These are phyloP conservation scores for Gymnorhina tibicen DNA, from an alignment of 2,113 vertebrate genomes.

Conservation along the genomic window DNA sequence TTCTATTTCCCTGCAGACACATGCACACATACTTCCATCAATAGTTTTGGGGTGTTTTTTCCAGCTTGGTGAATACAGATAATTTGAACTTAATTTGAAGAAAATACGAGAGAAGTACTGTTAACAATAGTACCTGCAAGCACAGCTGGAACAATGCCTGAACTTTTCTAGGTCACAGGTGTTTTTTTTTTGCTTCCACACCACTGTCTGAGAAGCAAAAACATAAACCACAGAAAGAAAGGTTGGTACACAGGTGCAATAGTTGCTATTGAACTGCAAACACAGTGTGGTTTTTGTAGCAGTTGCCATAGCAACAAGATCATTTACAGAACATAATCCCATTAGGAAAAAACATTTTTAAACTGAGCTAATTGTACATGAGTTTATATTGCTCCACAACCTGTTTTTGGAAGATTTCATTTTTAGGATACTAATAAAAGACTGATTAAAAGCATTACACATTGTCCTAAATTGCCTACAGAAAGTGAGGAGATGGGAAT, in stretches of 20 bases:
- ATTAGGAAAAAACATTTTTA: conserved; percentile 71
- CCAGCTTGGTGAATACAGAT: neutral
- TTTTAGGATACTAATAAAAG: conserved; percentile 64
- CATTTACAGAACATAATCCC: conserved; percentile 73
- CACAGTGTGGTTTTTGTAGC: conserved; percentile 60
- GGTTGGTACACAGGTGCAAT: conserved; percentile 70
- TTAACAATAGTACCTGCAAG: neutral
- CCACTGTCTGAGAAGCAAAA: neutral
- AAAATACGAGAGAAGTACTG: neutral
- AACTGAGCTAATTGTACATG: conserved; percentile 71
- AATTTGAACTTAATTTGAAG: neutral
- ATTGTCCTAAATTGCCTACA: conserved; percentile 61
- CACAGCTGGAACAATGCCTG: neutral
- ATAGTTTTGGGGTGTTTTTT: neutral
- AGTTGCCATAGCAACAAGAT: conserved; percentile 69
- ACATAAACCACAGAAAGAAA: conserved; percentile 42
- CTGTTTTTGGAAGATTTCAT: conserved; percentile 61
- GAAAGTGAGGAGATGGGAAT: conserved; percentile 30
- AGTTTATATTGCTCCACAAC: conserved; percentile 67
- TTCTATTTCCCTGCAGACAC: neutral
- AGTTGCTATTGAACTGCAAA: conserved; percentile 54
- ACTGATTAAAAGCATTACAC: conserved; percentile 37
- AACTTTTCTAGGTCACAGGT: conserved; percentile 29
- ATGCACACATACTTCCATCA: neutral
- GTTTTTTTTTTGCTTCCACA: conserved; percentile 3